A percentile compares a stretch with the other conserved stretches of the same genome.
These are phyloP conservation scores for Rhagologus leucostigma DNA, from an alignment of 2,113 vertebrate species.

Conservation along the genomic window DNA sequence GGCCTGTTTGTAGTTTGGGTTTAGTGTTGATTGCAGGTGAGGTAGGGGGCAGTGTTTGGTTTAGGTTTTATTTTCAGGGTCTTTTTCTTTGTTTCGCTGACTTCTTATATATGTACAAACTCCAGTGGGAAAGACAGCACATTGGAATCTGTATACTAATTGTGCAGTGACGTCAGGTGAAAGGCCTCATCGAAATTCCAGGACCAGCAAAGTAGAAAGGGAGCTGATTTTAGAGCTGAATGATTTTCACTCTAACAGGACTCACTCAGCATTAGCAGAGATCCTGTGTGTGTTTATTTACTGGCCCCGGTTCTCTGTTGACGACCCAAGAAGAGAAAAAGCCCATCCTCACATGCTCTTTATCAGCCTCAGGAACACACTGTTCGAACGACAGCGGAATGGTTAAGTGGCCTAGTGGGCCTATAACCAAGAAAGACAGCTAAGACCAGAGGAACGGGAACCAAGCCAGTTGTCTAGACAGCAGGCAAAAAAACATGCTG, in stretches of 20 bases:
- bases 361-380: not conserved
- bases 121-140: not conserved
- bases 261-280: not conserved
- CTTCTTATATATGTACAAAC: not conserved
- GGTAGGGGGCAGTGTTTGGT: not conserved
- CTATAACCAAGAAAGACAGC: conserved; percentile 21
- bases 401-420: conserved; percentile 28
- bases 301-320: not conserved
- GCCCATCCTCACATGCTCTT: not conserved
- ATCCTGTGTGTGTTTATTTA: not conserved
- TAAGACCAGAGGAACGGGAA: not conserved
- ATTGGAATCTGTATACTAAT: not conserved
- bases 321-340: not conserved
- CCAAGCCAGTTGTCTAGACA: conserved; percentile 58
- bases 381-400: not conserved
- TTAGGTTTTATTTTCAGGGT: not conserved
- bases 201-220: not conserved
- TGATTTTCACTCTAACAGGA: not conserved
- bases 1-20: not conserved
- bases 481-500: conserved; percentile 33
- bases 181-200: not conserved
- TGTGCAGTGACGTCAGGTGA: not conserved
- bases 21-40: not conserved
- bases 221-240: not conserved
- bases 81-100: not conserved